Evolutionary conservation across 2,113 vertebrate genomes (phyloP), one percentile per base, ranked within the genome.

Genomic region (Phodopus roborovskii): DNA sequence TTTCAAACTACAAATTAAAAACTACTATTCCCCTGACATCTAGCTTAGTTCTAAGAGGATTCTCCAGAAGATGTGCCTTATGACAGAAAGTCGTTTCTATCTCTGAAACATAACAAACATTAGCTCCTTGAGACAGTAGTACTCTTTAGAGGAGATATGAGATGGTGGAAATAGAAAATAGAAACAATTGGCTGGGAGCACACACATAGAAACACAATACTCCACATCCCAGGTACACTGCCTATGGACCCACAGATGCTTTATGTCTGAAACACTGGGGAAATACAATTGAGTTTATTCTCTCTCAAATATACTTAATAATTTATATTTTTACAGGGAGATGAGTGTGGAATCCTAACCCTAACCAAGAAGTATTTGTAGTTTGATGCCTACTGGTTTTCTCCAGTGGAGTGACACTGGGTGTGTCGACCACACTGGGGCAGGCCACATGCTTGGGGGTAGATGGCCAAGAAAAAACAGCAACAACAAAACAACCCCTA

Each of bases 1-100:
- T 84, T 87, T 92, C 22, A 78, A 94, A 83, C 22, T 45, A 91
- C 90, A 84, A 83, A 45, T 68, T 74, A 91, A 83, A 94, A 75
- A 19, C 66, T 42, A n/a, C 28, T 28, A 17, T 60, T 83, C 15
- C 30, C 24, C 28, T 50, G 87, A 36, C 3, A 50, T 60, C 45
- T 74, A 45, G 17, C 45, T 88, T 58, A 58, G 26, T 83, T 92
- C 71, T 36, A 53, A 79, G 56, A 84, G 56, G 62, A 53, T 3
- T 9, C 36, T 94, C 56, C 42, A 74, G 56, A 81, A 88, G 30
- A 8, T 42, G 22, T 66, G 22, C 39, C n/a, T 1, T 36, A 45
- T 42, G 36, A 33, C 50, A 68, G 2, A 5, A 94, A 45, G 7
- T 74, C 45, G 26, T 83, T 90, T 73, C 20, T 83, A 7, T 30